Conservation (phyloP, 35 echinoderm and acorn worm genomes). For the Strongylocentrotus purpuratus region DNA sequence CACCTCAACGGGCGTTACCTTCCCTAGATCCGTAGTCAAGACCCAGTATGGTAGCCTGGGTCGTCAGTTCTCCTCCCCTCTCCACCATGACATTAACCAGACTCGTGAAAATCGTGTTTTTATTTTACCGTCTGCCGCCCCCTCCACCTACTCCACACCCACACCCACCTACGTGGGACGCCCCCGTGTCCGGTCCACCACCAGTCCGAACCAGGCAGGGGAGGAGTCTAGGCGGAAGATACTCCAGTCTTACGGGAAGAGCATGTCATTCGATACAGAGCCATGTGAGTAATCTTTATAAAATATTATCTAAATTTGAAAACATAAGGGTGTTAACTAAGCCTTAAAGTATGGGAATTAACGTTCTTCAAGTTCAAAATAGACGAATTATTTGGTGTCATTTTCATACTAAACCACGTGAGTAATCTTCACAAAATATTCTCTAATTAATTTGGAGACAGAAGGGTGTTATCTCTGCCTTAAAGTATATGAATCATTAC, state of each 20-base stretch:
- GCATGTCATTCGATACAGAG: conserved; percentile 42
- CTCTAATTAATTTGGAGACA: no score
- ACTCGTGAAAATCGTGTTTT: conserved; percentile 49
- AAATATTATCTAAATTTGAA: no score
- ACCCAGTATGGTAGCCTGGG: conserved; percentile 13
- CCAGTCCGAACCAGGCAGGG: conserved; percentile 9
- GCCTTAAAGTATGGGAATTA: no score
- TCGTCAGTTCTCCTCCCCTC: not conserved
- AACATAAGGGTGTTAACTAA: no score
- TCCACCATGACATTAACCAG: conserved; percentile 35
- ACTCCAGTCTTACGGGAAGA: conserved; percentile 32
- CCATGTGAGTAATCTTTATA: conserved; percentile 13
- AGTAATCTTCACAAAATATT: no score
- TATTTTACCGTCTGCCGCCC: conserved; percentile 33
- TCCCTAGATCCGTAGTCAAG: not conserved
- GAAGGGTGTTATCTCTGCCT: no score
- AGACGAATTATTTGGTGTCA: no score
- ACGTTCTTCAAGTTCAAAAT: no score
- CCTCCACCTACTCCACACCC: conserved; percentile 7
- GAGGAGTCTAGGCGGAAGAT: conserved; percentile 30
- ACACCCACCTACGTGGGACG: conserved; percentile 4
- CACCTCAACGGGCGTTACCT: not conserved
- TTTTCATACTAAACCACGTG: no score
- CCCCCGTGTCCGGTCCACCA: conserved; percentile 8
- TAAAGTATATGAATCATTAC: no score